A percentile compares a stretch with the other conserved stretches of the same genome.
Conservation (phyloP, 2,797 vertebrate genomes). For the Smutsia gigantea region DNA sequence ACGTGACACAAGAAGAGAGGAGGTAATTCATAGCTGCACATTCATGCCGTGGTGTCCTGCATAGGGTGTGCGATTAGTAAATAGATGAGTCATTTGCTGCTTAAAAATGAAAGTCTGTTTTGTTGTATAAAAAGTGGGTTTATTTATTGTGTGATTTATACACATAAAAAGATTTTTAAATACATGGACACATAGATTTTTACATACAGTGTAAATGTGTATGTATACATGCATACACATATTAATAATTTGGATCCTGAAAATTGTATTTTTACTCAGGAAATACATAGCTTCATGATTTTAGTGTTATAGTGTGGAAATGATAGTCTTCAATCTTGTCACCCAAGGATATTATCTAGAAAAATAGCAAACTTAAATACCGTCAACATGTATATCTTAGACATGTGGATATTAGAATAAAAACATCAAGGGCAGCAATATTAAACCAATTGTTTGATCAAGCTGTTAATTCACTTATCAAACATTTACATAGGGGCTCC, state of each 20-base stretch:
- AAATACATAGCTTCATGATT: not conserved
- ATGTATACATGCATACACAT: not conserved
- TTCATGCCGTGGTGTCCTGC: not conserved
- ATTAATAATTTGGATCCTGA: not conserved
- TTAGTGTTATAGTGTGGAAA: not conserved
- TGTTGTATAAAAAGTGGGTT: not conserved
- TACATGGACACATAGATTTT: not conserved
- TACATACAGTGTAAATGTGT: not conserved
- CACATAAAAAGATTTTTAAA: not conserved
- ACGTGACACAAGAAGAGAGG: constrained; percentile 88
- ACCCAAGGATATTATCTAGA: not conserved
- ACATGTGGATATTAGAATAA: not conserved
- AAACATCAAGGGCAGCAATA: not conserved
- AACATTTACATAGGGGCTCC: not conserved
- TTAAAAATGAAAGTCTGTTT: not conserved
- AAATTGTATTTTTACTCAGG: not conserved
- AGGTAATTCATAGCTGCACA: constrained; percentile 86
- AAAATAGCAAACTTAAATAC: constrained; percentile 4
- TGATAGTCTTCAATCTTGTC: not conserved
- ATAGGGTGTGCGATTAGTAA: not conserved
- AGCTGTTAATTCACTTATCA: not conserved
- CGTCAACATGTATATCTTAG: not conserved
- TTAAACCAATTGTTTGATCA: not conserved
- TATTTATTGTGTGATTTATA: not conserved
- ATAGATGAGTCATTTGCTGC: not conserved